Base-by-base conservation (phyloP, 2,888 invertebrate species). In the Orthosia gracilis region DNA sequence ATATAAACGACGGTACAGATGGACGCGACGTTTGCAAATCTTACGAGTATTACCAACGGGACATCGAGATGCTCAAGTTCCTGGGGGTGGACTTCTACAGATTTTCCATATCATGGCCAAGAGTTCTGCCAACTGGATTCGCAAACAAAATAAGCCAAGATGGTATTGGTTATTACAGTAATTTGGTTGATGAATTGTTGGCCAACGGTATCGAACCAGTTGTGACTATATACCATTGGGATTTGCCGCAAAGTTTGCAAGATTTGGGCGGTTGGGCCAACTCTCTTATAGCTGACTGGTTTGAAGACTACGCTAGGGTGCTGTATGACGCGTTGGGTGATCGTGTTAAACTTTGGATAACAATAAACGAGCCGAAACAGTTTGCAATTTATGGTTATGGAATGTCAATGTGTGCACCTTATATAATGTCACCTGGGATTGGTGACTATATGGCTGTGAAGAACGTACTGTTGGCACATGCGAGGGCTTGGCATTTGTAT, bases 101-200 rank as follows among this genome's bases (percentile, higher is more conserved):
- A 61, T 97, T 97, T 86, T 97, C 97, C 4, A 94, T 97, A 74
- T 96, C 97, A 0, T 98, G 98, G 98, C 90, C 97, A 0, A 94
- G 98, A 72, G 92, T 98, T 17, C 91, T 98, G 58, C 97, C 98
- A 0, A 96, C 92, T 57, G 97, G 97, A 4, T 96, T 95, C 64
- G 79, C 94, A 0, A 94, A 97, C 65, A 91, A 92, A 61, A 91
- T 97, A 26, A 98, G 97, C 88, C 88, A 96, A 83, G 94, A 94
- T 2, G 98, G 97, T 4, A 92, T 97, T 18, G 90, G 95, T 47
- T 98, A 98, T 90, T 98, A 98, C 90, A 97, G 97, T 78, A 93
- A 95, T 67, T 86, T 98, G 1, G 97, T 98, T 57, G 91, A 98
- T 83, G 97, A 96, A 81, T 91, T 98, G 2, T 66, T 97, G 13